Base-by-base conservation (phyloP, 1,140 invertebrate species). In the Conus betulinus region DNA sequence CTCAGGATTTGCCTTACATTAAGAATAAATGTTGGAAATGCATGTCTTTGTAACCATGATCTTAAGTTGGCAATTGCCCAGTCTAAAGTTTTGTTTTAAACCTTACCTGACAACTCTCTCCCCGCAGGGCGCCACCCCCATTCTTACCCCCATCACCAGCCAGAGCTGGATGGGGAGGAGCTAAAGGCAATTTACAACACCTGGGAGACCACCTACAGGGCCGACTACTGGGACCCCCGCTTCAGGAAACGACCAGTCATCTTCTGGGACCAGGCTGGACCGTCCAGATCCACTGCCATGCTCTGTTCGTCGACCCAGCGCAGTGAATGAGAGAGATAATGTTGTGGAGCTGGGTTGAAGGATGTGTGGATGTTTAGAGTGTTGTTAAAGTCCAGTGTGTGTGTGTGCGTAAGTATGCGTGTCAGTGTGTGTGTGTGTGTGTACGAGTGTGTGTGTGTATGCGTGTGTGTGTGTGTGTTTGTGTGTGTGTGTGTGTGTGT, bases 71-170 rank as follows among this genome's bases (percentile, higher is more conserved):
- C 51, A 78, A 11, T 6, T 8, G n/a, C 78, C 7, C 85, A 51
- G 5, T 20, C 17, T 3, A 23, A 52, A 39, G 6, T 3, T 17
- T n/a, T n/a, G n/a, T n/a, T n/a, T n/a, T n/a, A n/a, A n/a, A n/a
- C n/a, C n/a, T n/a, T n/a, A n/a, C n/a, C n/a, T 53, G 11, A 78
- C 10, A 53, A n/a, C 86, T 52, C 23, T 25, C 52, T 78, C 25
- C 63, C 13, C n/a, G 27, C 90, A 93, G 93, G 57, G n/a, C 91
- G 90, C 57, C 90, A 93, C 67, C 90, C 92, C 10, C 88, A 90
- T 57, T 90, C 92, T 23, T 92, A 91, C 90, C 92, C 93, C 10
- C 89, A 88, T 81, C 93, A 93, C 76, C 93, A 93, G 81, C 93
- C 93, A 1, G 93, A 93, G 87, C 88, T 93, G 5, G 93, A 93